phyloP scores from a whole-genome alignment of 2,797 vertebrate genomes.

The Hippoglossus hippoglossus region DNA sequence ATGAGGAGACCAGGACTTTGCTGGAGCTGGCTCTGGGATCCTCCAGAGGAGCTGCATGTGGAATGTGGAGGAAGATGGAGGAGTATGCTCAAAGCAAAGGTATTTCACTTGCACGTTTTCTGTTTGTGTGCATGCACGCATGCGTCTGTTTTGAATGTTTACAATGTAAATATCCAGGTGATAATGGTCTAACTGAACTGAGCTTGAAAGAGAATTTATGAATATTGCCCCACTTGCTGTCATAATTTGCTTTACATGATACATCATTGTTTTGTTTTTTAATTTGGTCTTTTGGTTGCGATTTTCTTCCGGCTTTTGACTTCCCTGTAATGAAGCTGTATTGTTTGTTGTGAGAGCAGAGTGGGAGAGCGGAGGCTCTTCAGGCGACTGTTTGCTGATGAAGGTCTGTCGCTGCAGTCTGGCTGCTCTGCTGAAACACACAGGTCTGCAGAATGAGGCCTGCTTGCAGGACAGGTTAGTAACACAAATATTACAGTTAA shows the following conservation, averaged over 20 bases:
- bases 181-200: neutral
- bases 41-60: conserved; percentile 77
- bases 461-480: conserved; percentile 83
- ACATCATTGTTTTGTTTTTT: neutral
- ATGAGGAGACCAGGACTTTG: conserved; percentile 80
- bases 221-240: neutral
- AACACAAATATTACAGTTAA: neutral
- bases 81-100: conserved; percentile 84
- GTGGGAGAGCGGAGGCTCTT: conserved; percentile 81
- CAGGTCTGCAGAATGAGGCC: conserved; percentile 83
- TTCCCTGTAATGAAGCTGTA: conserved; percentile 29
- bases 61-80: conserved; percentile 86
- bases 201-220: neutral
- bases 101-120: conserved; percentile 10
- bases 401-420: conserved; percentile 85
- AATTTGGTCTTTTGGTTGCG: neutral
- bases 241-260: neutral
- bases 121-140: neutral
- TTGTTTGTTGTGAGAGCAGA: conserved; percentile 72
- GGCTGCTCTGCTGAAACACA: conserved; percentile 86
- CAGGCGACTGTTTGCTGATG: conserved; percentile 81
- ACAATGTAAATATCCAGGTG: conserved; percentile 14
- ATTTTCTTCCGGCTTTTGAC: conserved; percentile 18
- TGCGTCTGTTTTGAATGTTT: conserved; percentile 12
- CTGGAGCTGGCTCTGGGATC: conserved; percentile 84